A percentile compares a stretch with the other conserved stretches of the same genome.
These are phyloP conservation scores for Drosophila glabriapex DNA, from an alignment of 2,888 invertebrate species.

Conservation along the genomic window DNA sequence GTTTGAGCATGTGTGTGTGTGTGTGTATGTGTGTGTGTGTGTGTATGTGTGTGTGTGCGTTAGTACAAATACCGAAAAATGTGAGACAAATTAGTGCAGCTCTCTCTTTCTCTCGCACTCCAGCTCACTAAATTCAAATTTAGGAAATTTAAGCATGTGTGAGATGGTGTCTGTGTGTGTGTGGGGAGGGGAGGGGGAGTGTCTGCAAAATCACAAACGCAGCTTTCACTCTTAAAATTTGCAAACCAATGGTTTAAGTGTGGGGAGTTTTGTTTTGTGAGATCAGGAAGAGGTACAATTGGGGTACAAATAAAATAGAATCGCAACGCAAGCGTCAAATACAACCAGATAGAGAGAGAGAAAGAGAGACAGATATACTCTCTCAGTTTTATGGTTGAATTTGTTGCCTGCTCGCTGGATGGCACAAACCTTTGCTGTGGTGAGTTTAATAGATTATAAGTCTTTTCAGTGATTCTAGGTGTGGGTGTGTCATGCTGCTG, in stretches of 20 bases:
- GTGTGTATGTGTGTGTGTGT: too few species aligned
- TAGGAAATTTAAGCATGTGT: slow-evolving; percentile 22
- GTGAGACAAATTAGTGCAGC: slow-evolving; percentile 16
- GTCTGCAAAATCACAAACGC: neutral
- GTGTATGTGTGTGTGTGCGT: slow-evolving; percentile 5
- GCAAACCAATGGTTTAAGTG: slow-evolving; percentile 37
- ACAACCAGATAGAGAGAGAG: slow-evolving; percentile 9
- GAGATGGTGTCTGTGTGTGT: slow-evolving; percentile 23
- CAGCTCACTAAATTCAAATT: slow-evolving; percentile 11
- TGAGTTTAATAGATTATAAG: slow-evolving; percentile 82
- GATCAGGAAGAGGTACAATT: slow-evolving; percentile 21
- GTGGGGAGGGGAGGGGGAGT: neutral
- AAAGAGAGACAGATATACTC: neutral
- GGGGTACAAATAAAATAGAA: slow-evolving; percentile 36
- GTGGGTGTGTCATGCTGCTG: slow-evolving; percentile 86
- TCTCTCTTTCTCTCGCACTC: neutral
- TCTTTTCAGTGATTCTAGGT: slow-evolving; percentile 85
- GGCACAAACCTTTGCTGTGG: slow-evolving; percentile 85
- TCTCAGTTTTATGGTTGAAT: slow-evolving; percentile 8
- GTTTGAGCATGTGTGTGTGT: neutral
- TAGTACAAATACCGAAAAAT: slow-evolving; percentile 24
- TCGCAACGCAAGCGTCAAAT: slow-evolving; percentile 16
- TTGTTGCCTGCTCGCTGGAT: slow-evolving; percentile 37
- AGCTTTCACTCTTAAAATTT: slow-evolving; percentile 13
- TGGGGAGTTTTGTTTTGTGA: slow-evolving; percentile 18